These are phyloP conservation scores for Eretmocerus hayati DNA, from an alignment of 2,888 invertebrate genomes.

Conservation along the genomic window DNA sequence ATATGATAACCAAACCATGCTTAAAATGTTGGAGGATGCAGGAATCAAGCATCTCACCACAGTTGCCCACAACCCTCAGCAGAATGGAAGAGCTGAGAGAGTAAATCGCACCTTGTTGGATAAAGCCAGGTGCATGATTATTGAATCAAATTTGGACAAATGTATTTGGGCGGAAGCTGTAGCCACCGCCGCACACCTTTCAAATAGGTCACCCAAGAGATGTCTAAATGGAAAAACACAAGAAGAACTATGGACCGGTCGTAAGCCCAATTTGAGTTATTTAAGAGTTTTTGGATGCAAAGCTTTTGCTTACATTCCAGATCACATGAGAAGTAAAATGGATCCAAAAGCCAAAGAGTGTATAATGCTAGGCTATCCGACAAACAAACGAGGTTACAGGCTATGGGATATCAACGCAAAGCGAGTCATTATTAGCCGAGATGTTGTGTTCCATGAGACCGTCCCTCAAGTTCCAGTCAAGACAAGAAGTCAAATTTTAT, in stretches of 20 bases:
- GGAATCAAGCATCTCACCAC: too few species aligned
- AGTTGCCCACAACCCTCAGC: too few species aligned
- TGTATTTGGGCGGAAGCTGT: too few species aligned
- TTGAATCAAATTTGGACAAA: too few species aligned
- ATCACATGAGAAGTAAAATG: constrained; percentile 2
- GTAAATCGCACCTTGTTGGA: too few species aligned
- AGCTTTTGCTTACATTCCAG: constrained; percentile 10
- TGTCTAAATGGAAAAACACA: constrained; percentile 17
- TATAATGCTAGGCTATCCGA: constrained; percentile 19
- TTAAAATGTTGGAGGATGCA: too few species aligned
- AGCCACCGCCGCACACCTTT: too few species aligned
- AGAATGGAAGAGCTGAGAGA: too few species aligned
- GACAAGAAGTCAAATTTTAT: too few species aligned
- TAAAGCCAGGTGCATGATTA: too few species aligned
- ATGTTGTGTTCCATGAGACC: constrained; percentile 15
- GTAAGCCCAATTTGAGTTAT: constrained; percentile 23
- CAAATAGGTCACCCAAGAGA: constrained; percentile 21
- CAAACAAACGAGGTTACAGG: constrained; percentile 15
- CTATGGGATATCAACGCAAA: constrained; percentile 4
- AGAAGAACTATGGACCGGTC: too few species aligned
- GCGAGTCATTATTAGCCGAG: constrained; percentile 7
- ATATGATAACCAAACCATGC: too few species aligned
- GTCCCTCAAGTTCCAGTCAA: background rate
- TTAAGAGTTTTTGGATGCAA: constrained; percentile 25
- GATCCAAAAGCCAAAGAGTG: constrained; percentile 11